These are phyloP conservation scores for Portevinia maculata DNA, from an alignment of 2,888 invertebrate genomes.

Conservation along the genomic window DNA sequence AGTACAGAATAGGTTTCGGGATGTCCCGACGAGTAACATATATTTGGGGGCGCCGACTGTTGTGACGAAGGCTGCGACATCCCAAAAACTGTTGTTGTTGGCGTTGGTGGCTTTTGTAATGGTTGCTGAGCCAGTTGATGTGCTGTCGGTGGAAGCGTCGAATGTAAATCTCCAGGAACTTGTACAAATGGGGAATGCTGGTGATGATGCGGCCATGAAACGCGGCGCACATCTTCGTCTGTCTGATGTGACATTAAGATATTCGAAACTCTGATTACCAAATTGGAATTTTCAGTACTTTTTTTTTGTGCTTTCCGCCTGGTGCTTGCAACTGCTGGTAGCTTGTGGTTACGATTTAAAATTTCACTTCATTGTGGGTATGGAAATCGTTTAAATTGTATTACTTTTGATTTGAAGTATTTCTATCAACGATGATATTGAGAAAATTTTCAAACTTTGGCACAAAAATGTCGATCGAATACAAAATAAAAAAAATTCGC, in stretches of 20 bases:
- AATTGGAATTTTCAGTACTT: constrained; percentile 46
- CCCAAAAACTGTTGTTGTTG: constrained; percentile 31
- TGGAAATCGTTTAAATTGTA: not conserved
- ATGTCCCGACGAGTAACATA: constrained; percentile 74
- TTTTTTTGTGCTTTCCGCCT: constrained; percentile 6
- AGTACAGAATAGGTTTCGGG: constrained; percentile 81
- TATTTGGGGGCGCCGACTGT: constrained; percentile 46
- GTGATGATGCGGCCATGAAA: constrained; percentile 60
- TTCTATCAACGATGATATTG: not conserved
- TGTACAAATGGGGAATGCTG: constrained; percentile 47
- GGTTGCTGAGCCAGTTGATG: constrained; percentile 32
- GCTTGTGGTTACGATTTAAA: not conserved
- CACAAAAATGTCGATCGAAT: constrained; percentile 43
- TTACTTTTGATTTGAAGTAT: constrained; percentile 11
- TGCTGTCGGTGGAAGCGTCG: constrained; percentile 34
- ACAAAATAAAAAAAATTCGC: constrained; percentile 55
- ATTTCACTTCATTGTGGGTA: constrained; percentile 20
- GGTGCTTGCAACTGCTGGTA: constrained; percentile 16
- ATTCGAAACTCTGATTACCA: constrained; percentile 20
- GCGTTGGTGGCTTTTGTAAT: constrained; percentile 12
- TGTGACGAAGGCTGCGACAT: constrained; percentile 34
- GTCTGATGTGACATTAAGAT: constrained; percentile 55
- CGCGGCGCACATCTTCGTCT: constrained; percentile 54
- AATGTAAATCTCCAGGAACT: constrained; percentile 49
- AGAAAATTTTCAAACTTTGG: constrained; percentile 32